A percentile compares a stretch with the other conserved stretches of the same genome.
phyloP scores from a whole-genome alignment of 2,113 vertebrate genomes.

The Cebus imitator region DNA sequence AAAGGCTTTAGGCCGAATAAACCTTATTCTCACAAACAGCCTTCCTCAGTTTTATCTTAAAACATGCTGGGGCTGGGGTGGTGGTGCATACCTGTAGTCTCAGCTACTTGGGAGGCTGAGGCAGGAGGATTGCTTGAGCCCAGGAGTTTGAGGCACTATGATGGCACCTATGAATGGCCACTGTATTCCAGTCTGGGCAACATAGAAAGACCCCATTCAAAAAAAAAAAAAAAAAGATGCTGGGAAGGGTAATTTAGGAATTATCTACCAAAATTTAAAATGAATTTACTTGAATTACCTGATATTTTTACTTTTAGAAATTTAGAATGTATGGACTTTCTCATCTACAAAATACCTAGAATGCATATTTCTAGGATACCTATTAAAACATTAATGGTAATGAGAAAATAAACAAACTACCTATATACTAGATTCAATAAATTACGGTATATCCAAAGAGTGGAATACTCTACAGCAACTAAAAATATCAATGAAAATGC shows the following conservation, averaged over 20 bases:
- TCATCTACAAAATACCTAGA: neutral
- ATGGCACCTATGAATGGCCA: neutral
- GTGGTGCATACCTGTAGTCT: neutral
- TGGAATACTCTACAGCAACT: neutral
- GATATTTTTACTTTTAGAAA: neutral
- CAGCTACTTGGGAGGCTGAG: neutral
- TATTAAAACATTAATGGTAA: neutral
- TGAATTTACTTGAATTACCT: neutral
- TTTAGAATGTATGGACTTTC: neutral
- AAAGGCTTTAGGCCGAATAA: neutral
- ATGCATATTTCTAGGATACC: slow-evolving; percentile 23
- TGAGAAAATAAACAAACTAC: neutral
- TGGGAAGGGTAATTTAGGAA: neutral
- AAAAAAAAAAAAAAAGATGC: neutral
- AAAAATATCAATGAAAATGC: neutral
- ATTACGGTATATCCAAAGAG: neutral
- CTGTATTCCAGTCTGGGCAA: neutral
- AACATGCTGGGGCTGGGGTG: neutral
- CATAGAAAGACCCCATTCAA: neutral
- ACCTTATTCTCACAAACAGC: neutral
- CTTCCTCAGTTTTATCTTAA: slow-evolving; percentile 16
- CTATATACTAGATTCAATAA: neutral
- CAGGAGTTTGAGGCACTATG: neutral
- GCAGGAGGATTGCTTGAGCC: neutral
- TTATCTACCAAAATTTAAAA: slow-evolving; percentile 36